Percentiles rank a stretch among this genome's conserved stretches.
These are phyloP conservation scores for Aphelocoma californica DNA, from an alignment of 2,797 vertebrate genomes.

Conservation along the genomic window DNA sequence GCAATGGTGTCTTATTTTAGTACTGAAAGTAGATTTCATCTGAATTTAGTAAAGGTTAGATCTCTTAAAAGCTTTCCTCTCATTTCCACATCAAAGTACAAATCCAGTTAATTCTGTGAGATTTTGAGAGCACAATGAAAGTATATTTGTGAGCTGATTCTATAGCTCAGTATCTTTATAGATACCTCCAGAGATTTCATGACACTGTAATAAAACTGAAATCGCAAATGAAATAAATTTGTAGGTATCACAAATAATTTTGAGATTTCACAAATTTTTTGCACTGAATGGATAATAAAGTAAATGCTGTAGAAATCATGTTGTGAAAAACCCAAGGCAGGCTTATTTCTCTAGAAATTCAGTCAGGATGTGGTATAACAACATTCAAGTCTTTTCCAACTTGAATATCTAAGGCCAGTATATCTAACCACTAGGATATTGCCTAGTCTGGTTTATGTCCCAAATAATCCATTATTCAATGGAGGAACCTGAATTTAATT, in stretches of 20 bases:
- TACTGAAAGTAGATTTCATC: slow-evolving; percentile 78
- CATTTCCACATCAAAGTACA: slow-evolving; percentile 81
- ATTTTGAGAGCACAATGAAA: slow-evolving; percentile 81
- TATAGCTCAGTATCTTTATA: slow-evolving; percentile 77
- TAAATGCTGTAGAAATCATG: neutral
- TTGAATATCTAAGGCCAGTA: neutral
- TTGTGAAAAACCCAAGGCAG: neutral
- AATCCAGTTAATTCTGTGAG: slow-evolving; percentile 81
- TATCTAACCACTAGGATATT: neutral
- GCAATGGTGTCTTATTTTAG: neutral
- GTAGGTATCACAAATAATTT: rapidly evolving
- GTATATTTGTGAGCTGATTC: slow-evolving; percentile 79
- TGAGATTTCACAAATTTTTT: neutral
- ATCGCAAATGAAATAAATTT: slow-evolving; percentile 37
- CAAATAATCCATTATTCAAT: neutral
- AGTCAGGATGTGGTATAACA: neutral
- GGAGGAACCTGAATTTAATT: neutral
- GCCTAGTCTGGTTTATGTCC: neutral
- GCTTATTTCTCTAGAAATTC: neutral
- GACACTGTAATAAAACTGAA: slow-evolving; percentile 75
- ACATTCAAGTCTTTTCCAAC: neutral
- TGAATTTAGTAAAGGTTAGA: slow-evolving; percentile 81
- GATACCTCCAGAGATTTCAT: slow-evolving; percentile 75
- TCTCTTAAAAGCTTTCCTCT: slow-evolving; percentile 82
- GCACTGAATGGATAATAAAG: neutral